These are phyloP conservation scores for Zaprionus taronus DNA, from an alignment of 1,140 invertebrate genomes.

Conservation along the genomic window DNA sequence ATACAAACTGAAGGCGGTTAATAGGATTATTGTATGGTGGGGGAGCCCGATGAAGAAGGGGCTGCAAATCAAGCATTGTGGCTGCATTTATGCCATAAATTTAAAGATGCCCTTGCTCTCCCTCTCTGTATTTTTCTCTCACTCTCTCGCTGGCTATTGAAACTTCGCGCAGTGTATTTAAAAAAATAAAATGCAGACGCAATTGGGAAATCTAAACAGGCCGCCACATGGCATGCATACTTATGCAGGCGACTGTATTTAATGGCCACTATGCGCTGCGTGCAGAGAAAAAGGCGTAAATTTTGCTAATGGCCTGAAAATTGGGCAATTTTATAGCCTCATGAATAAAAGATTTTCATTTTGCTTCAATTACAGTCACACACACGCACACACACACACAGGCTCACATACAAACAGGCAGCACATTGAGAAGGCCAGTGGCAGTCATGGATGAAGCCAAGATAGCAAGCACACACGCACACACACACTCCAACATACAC, in stretches of 20 bases:
- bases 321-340: slow-evolving; percentile 85
- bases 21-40: slow-evolving; percentile 65
- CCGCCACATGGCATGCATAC: slow-evolving; percentile 66
- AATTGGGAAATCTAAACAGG: slow-evolving; percentile 70
- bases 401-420: slow-evolving; percentile 13
- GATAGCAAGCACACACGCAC: slow-evolving; percentile 61
- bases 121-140: neutral
- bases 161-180: slow-evolving; percentile 40
- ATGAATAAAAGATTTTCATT: slow-evolving; percentile 84
- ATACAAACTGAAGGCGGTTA: slow-evolving; percentile 70
- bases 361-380: slow-evolving; percentile 84
- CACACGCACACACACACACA: slow-evolving; percentile 45
- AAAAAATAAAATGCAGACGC: slow-evolving; percentile 60
- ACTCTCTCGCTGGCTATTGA: neutral
- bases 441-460: slow-evolving; percentile 75
- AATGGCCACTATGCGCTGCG: slow-evolving; percentile 80
- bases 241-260: slow-evolving; percentile 82
- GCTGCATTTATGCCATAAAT: slow-evolving; percentile 33
- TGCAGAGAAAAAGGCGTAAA: slow-evolving; percentile 84
- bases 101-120: slow-evolving; percentile 3
- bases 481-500: slow-evolving; percentile 31
- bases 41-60: slow-evolving; percentile 1
- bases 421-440: slow-evolving; percentile 41
- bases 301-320: slow-evolving; percentile 85
- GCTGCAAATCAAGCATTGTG: slow-evolving; percentile 48